These are phyloP conservation scores for Lepidochrysops patricia DNA, from an alignment of 2,888 invertebrate genomes.

Conservation along the genomic window DNA sequence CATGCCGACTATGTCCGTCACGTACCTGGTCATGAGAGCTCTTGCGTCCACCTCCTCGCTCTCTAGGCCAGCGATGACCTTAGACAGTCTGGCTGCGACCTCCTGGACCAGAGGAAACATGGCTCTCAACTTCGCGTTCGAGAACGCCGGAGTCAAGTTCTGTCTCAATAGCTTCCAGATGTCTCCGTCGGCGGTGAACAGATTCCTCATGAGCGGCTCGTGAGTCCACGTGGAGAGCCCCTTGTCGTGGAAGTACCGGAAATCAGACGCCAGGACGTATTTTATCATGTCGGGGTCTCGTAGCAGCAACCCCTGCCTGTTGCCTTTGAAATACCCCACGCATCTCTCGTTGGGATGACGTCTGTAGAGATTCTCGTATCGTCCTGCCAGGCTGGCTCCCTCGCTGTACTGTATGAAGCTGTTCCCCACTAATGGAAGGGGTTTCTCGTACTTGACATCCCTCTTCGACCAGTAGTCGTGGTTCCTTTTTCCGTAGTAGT, in stretches of 20 bases:
- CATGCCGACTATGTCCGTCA: constrained; percentile 41
- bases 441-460: constrained; percentile 19
- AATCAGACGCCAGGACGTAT: constrained; percentile 41
- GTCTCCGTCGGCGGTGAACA: constrained; percentile 50
- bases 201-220: constrained; percentile 37
- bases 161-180: constrained; percentile 49
- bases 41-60: constrained; percentile 24
- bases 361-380: not conserved
- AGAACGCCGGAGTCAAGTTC: constrained; percentile 51
- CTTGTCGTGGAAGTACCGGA: constrained; percentile 37
- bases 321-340: constrained; percentile 45
- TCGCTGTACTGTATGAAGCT: constrained; percentile 18
- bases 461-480: constrained; percentile 21
- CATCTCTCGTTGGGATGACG: constrained; percentile 30
- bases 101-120: constrained; percentile 55
- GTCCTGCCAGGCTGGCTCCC: constrained; percentile 16
- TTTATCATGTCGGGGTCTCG: constrained; percentile 43
- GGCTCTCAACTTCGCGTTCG: constrained; percentile 45
- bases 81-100: constrained; percentile 44
- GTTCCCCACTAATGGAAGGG: constrained; percentile 19
- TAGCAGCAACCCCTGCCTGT: constrained; percentile 42
- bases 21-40: constrained; percentile 40
- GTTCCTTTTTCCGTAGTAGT: constrained; percentile 21
- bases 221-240: not conserved
- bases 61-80: constrained; percentile 17